phyloP scores from a whole-genome alignment of 2,797 vertebrate species.

The Dallia pectoralis region DNA sequence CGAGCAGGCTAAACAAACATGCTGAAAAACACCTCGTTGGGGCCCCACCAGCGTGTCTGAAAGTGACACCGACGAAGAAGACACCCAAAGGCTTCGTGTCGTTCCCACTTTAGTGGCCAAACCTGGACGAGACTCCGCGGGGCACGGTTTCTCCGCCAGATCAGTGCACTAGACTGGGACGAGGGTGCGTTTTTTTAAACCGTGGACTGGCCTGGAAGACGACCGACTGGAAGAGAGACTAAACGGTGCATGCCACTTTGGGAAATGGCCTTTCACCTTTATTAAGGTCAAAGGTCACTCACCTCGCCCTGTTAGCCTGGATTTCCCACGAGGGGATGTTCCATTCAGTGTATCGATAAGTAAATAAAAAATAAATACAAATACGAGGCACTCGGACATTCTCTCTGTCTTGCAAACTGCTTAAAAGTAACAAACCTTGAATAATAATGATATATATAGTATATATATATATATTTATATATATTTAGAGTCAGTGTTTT shows the following conservation, averaged over 20 bases:
- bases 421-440: slow-evolving; percentile 74
- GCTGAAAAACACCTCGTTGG: slow-evolving; percentile 74
- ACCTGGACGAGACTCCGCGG: background rate
- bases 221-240: slow-evolving; percentile 53
- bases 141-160: background rate
- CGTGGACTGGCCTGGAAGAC: slow-evolving; percentile 53
- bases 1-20: slow-evolving; percentile 82
- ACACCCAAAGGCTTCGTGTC: background rate
- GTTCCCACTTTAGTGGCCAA: background rate
- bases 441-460: slow-evolving; percentile 75
- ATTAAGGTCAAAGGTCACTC: slow-evolving; percentile 19
- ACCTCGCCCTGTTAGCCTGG: slow-evolving; percentile 53
- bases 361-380: slow-evolving; percentile 55
- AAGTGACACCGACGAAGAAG: slow-evolving; percentile 64
- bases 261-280: slow-evolving; percentile 38
- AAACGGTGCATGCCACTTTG: slow-evolving; percentile 76
- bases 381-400: slow-evolving; percentile 81
- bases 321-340: slow-evolving; percentile 46
- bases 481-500: slow-evolving; percentile 77
- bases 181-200: background rate
- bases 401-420: slow-evolving; percentile 78
- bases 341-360: slow-evolving; percentile 51
- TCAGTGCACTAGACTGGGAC: background rate
- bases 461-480: slow-evolving; percentile 53
- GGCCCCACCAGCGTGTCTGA: slow-evolving; percentile 62